Conservation (phyloP, 2,888 invertebrate genomes). For the Cacoxenus indagator region DNA sequence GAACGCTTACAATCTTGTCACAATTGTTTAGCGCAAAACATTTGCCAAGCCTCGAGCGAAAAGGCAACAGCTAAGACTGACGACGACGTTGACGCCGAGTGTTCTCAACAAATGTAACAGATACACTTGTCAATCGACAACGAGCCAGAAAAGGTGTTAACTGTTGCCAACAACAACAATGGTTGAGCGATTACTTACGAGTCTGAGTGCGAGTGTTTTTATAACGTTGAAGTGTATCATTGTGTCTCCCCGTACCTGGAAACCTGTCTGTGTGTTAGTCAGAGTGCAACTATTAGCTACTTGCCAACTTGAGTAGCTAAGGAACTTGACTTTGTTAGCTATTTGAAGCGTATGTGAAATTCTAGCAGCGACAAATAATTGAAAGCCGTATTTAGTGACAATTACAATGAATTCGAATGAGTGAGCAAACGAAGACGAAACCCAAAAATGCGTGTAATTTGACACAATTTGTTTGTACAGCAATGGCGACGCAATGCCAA, state of each 20-base stretch:
- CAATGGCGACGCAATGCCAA: neutral
- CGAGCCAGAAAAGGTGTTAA: constrained; percentile 1
- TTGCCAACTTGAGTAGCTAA: constrained; percentile 1
- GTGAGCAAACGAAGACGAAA: neutral
- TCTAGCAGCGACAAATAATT: constrained; percentile 29
- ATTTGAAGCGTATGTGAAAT: constrained; percentile 28
- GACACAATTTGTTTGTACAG: constrained; percentile 42
- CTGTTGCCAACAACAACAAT: neutral
- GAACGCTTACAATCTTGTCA: neutral
- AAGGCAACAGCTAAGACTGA: neutral
- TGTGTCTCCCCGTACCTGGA: neutral
- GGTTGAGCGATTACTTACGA: neutral
- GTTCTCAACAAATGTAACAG: neutral
- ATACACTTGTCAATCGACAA: constrained; percentile 4
- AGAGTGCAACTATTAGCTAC: neutral
- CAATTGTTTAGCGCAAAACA: neutral
- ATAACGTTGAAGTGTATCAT: neutral
- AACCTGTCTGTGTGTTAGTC: neutral
- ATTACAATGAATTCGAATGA: constrained; percentile 29
- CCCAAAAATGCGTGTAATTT: constrained; percentile 38
- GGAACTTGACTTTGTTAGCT: neutral
- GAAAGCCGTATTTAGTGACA: constrained; percentile 45
- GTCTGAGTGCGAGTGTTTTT: neutral
- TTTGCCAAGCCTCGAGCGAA: constrained; percentile 3
- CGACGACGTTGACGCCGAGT: neutral